Conservation (phyloP, 1,140 invertebrate genomes). For the Drosophila orosa region DNA sequence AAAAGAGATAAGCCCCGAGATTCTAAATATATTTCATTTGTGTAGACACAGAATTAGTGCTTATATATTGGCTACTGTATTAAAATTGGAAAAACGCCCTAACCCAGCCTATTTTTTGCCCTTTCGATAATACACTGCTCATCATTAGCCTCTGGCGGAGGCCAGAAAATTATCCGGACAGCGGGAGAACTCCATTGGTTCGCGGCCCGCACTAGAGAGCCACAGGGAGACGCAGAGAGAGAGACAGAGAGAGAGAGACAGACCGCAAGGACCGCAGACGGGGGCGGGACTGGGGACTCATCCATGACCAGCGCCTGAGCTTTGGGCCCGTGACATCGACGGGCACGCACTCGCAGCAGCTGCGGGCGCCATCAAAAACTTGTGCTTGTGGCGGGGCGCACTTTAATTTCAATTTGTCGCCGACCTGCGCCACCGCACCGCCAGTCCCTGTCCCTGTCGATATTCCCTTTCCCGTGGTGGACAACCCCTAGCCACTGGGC, state of each 20-base stretch:
- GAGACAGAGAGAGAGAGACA: constrained; percentile 42
- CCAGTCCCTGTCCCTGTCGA: neutral
- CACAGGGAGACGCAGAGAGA: constrained; percentile 27
- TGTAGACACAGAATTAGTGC: neutral
- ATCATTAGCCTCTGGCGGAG: constrained; percentile 14
- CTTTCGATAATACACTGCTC: constrained; percentile 40
- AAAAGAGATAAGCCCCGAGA: neutral
- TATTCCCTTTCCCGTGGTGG: neutral
- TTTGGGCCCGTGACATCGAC: constrained; percentile 33
- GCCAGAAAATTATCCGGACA: constrained; percentile 48
- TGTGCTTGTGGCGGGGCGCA: constrained; percentile 70
- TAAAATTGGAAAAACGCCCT: neutral
- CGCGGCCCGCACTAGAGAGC: constrained; percentile 38
- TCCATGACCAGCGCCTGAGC: neutral
- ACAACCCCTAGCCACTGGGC: constrained; percentile 29
- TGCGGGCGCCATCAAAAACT: constrained; percentile 74
- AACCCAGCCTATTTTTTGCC: neutral
- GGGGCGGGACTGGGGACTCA: constrained; percentile 9
- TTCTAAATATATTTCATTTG: neutral
- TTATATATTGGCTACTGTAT: neutral
- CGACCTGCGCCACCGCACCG: constrained; percentile 21
- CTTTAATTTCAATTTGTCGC: constrained; percentile 76
- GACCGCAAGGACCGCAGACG: constrained; percentile 54
- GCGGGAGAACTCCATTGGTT: constrained; percentile 66
- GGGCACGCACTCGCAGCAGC: constrained; percentile 62